These are phyloP conservation scores for Cacatua alba DNA, from an alignment of 2,113 vertebrate genomes.

Conservation along the genomic window DNA sequence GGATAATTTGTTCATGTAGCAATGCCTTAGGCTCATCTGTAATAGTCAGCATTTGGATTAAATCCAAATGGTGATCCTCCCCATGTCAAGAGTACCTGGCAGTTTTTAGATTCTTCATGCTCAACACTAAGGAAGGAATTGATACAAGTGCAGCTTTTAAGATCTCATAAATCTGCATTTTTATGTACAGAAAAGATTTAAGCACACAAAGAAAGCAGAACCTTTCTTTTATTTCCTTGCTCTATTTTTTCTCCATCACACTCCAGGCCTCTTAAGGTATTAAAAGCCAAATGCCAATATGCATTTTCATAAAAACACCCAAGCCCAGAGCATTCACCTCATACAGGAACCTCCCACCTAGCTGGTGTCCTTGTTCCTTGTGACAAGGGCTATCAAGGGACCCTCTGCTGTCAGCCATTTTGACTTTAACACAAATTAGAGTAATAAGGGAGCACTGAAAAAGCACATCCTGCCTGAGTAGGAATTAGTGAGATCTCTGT, in stretches of 20 bases:
- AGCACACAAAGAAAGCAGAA: not conserved
- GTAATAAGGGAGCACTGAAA: not conserved
- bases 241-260: not conserved
- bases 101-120: not conserved
- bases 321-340: not conserved
- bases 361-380: accelerated
- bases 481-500: not conserved
- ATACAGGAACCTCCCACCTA: not conserved
- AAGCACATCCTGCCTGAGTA: accelerated
- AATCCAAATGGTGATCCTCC: not conserved
- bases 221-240: not conserved
- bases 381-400: not conserved
- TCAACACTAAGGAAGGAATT: not conserved
- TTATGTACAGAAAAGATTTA: not conserved
- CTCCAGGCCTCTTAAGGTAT: not conserved
- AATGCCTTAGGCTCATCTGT: not conserved
- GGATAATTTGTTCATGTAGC: not conserved
- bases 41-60: not conserved
- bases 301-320: not conserved
- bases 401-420: not conserved
- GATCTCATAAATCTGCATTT: not conserved
- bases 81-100: not conserved
- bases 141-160: not conserved
- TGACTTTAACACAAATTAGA: not conserved
- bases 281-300: not conserved